A percentile compares a stretch with the other conserved stretches of the same genome.
phyloP scores from a whole-genome alignment of 1,140 invertebrate genomes.

The Rhyacophila brunnea region DNA sequence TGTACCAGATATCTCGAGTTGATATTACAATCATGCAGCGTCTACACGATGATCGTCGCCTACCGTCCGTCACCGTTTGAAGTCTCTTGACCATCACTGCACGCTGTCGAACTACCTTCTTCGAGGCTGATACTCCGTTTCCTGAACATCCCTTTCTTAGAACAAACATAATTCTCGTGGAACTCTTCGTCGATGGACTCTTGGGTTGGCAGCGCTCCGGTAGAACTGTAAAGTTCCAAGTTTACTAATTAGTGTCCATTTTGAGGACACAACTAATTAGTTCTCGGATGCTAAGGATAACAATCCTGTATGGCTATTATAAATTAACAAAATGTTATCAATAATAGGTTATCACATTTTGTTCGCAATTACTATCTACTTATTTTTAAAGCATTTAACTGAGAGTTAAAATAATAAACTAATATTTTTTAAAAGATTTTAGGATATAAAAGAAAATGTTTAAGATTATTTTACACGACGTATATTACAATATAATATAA shows the following conservation, averaged over 20 bases:
- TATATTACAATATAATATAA: no score
- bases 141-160: constrained; percentile 65
- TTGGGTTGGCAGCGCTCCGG: constrained; percentile 37
- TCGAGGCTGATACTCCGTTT: constrained; percentile 69
- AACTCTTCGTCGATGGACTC: constrained; percentile 65
- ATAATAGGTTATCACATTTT: no score
- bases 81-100: constrained; percentile 36
- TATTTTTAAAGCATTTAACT: no score
- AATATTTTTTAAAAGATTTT: no score
- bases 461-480: no score
- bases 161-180: constrained; percentile 75
- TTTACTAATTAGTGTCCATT: background rate
- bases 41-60: background rate
- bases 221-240: constrained; percentile 23
- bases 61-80: constrained; percentile 25
- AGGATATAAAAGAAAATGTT: no score
- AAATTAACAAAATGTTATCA: no score
- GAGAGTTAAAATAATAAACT: no score
- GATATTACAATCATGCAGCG: no score
- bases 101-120: constrained; percentile 46
- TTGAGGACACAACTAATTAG: background rate
- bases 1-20: no score
- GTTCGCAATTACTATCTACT: no score
- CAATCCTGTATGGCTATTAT: no score
- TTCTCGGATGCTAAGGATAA: background rate